Base-by-base conservation (phyloP, 2,797 vertebrate genomes). In the Capromys pilorides region DNA sequence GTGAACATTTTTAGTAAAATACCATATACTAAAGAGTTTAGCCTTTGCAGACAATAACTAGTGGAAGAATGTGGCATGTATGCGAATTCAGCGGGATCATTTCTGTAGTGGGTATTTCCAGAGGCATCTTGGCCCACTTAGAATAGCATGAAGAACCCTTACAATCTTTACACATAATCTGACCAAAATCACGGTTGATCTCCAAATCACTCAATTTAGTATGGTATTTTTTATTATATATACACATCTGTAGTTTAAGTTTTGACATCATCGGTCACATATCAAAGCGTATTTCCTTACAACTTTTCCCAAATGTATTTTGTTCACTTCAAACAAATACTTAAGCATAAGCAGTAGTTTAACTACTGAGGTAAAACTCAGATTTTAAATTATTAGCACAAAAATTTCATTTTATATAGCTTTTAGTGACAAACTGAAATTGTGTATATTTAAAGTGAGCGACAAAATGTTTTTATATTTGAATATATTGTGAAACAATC, bases 131-230 rank as follows among this genome's bases (percentile, higher is more conserved):
- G 57, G 39, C 79, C 80, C 22, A 61, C 6, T 78, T 33, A 75
- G 45, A 91, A 91, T 71, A 73, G 89, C 88, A 64, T 24, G 18
- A 79, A 91, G 21, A 86, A 49, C 81, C 22, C 41, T 86, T 73
- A 64, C 12, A 83, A 22, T 64, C 77, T 86, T 86, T 81, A 33
- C 57, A 61, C 2, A 54, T 82, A 78, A 73, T 88, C 51, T 92
- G 16, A 33, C 79, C 71, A 73, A 59, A 93, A 90, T 75, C 59
- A 79, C 87, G 57, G 10, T 57, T 54, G 11, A 75, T 33, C 5
- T 5, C 77, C 45, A 95, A 59, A 75, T 69, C 1, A 94, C 1
- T 80, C 54, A 67, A 64, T 41, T 75, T 71, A 36, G 41, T 75
- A 6, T 28, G 45, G 5, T 33, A 36, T 75, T 71, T 71, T 96